Conservation (phyloP, 92 coral and sea anemone species). For the Porites lobata region DNA sequence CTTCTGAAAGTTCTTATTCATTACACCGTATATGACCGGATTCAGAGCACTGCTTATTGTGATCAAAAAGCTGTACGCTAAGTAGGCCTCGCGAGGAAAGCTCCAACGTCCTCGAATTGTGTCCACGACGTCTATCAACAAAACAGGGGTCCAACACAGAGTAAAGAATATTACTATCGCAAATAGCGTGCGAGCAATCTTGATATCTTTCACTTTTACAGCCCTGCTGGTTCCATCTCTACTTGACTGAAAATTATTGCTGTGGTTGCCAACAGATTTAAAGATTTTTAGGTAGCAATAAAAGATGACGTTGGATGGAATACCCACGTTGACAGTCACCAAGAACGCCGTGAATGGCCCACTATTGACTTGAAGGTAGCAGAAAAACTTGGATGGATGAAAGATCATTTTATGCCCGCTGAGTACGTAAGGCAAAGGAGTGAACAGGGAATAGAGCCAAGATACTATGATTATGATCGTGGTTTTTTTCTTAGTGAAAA, state of each 20-base stretch:
- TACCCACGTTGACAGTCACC: constrained; percentile 42
- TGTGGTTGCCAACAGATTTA: constrained; percentile 65
- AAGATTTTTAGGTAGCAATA: constrained; percentile 69
- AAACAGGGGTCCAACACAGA: constrained; percentile 65
- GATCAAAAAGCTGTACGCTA: constrained; percentile 43
- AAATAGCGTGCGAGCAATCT: constrained; percentile 60
- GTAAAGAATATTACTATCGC: constrained; percentile 68
- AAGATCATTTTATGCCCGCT: constrained; percentile 68
- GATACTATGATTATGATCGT: constrained; percentile 22
- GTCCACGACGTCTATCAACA: constrained; percentile 61
- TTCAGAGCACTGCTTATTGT: constrained; percentile 57
- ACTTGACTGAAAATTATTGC: constrained; percentile 11
- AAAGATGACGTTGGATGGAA: constrained; percentile 49
- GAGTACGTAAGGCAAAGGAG: constrained; percentile 58
- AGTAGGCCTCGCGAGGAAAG: constrained; percentile 45
- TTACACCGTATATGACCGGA: constrained; percentile 57
- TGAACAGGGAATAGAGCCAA: constrained; percentile 58
- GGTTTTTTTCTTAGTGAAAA: constrained; percentile 48
- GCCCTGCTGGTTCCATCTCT: constrained; percentile 10
- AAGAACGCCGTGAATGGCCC: constrained; percentile 48
- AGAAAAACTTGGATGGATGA: constrained; percentile 68
- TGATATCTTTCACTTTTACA: constrained; percentile 65
- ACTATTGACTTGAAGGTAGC: constrained; percentile 48
- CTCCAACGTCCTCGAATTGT: constrained; percentile 55
- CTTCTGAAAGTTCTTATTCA: constrained; percentile 58